Base-by-base conservation (phyloP, 2,888 invertebrate genomes). In the Oxyteleia sp. region DNA sequence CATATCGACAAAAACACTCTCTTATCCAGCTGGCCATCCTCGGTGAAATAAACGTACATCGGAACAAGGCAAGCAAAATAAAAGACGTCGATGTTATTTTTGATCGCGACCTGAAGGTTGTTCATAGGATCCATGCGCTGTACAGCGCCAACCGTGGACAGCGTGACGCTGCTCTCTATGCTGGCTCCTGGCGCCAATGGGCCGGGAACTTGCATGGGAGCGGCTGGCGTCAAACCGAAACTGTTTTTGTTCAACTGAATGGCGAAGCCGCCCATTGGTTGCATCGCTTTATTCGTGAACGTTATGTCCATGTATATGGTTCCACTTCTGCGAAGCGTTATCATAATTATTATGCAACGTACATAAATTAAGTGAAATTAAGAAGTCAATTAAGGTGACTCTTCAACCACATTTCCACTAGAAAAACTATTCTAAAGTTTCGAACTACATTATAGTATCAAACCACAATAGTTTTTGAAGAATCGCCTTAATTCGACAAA, bases 211-310 rank as follows among this genome's bases (percentile, higher is more conserved):
- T 97, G 96, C 80, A 99, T 94, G 0, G 97, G 97, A 41, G 97
- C 95, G 13, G 96, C 96, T 4, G 99, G 99, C 89, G 96, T 95
- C 86, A 99, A 94, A 49, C 99, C 99, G 94, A 99, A 99, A 94
- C 99, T 97, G 94, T 99, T 99, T 94, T 99, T 99, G 94, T 99
- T 99, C 90, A 99, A 96, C 92, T 99, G 99, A 91, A 99, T 97
- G 11, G 99, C 99, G 94, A 99, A 99, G 5, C 96, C 97, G 88
- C 95, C 96, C 98, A 99, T 98, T 11, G 98, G 96, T 93, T 98
- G 98, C 98, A 99, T 98, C 0, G 99, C 99, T 93, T 98, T 98
- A 94, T 99, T 99, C 38, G 97, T 97, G 91, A 99, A 96, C 0
- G 98, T 98, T 95, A 99, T 96, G 91, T 99, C 99, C 98, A 99